Evolutionary conservation across 2,113 vertebrate genomes (phyloP).

Genomic region (Helogale parvula): DNA sequence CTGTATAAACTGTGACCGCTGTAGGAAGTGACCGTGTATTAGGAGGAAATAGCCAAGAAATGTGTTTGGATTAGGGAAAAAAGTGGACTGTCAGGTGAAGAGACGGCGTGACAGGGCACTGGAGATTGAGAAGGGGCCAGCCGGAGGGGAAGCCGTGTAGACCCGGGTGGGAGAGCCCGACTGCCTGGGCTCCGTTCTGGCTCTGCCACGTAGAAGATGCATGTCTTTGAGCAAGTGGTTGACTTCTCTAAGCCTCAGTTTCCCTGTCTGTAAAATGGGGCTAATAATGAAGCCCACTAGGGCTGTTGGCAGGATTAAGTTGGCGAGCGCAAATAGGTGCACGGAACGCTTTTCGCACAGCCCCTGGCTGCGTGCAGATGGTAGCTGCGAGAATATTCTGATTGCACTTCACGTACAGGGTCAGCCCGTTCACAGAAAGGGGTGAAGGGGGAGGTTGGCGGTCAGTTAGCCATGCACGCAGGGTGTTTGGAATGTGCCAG

Average conservation of each 20-base stretch:
- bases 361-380: accelerated
- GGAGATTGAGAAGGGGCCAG: neutral
- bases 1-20: accelerated
- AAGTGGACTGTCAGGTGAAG: too few species aligned
- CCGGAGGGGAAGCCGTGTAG: too few species aligned
- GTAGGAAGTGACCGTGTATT: neutral
- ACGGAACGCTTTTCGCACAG: neutral
- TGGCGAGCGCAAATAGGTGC: neutral
- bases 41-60: too few species aligned
- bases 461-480: accelerated
- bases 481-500: neutral
- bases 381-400: neutral
- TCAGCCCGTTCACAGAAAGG: neutral
- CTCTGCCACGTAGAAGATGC: neutral
- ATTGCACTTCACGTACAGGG: neutral
- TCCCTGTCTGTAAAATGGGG: neutral
- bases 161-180: neutral
- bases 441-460: neutral
- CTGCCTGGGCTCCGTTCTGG: neutral
- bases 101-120: too few species aligned
- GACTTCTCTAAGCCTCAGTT: neutral
- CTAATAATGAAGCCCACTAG: too few species aligned
- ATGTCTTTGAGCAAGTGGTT: neutral
- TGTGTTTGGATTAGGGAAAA: neutral
- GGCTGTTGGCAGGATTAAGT: neutral